Evolutionary conservation across 35 echinoderm and acorn worm species (phyloP), one percentile per base, ranked within the genome.

Genomic region (Apostichopus californicus): DNA sequence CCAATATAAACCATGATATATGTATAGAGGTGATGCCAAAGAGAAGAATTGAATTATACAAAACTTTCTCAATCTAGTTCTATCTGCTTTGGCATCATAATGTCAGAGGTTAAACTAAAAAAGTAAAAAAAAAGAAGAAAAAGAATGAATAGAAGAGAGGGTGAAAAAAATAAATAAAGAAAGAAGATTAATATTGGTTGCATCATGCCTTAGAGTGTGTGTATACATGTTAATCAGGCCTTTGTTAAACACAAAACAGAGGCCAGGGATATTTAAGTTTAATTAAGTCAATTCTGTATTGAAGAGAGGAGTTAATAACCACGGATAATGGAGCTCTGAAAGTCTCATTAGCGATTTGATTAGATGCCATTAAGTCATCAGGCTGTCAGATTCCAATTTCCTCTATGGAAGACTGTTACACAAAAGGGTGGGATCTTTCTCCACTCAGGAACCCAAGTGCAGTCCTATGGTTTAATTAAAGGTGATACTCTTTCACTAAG

Each of bases 291-390:
- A 34, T 83, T n/a, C 64, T 14, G 55, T 83, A 46, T 83, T 56
- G 17, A 25, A 83, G 34, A 83, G 55, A 11, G 7, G 10, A 83
- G 53, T 56, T 83, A 83, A 83, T 83, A 56, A 83, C 53, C 80
- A 55, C 46, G 55, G 34, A 83, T 83, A 83, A 83, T 68, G 9
- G 64, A 68, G 46, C 80, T 56, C 52, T 15, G 9, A 83, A 56
- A 55, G 26, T 55, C 80, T 83, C 80, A 83, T 83, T 83, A 83
- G 80, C 80, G 55, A 83, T 83, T 55, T 83, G 80, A 83, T 83
- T 83, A 83, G 80, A 83, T 83, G 80, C 25, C 80, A 83, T 83
- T 83, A 83, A 83, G 80, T 83, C 80, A 83, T 83, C 80, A 83
- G 55, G 80, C 80, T 34, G 53, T 34, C 46, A 83, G 80, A 83